A percentile compares a stretch with the other conserved stretches of the same genome.
phyloP scores from a whole-genome alignment of 2,888 invertebrate species.

The Amphimallon solstitiale region DNA sequence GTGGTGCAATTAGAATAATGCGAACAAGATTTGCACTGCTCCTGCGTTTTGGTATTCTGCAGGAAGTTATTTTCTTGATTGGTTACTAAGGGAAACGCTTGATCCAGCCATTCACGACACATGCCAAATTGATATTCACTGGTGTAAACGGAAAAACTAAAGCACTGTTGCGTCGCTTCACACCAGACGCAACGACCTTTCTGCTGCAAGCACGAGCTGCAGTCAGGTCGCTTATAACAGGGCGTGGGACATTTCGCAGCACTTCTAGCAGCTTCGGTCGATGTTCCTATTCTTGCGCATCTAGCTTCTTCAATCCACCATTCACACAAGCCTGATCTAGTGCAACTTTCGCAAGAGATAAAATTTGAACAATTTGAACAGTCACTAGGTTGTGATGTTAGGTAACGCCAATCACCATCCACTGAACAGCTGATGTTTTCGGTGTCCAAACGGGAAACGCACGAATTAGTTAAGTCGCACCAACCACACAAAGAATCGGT shows the following conservation, averaged over 20 bases:
- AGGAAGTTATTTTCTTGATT: slow-evolving; percentile 55
- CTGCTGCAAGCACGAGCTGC: slow-evolving; percentile 85
- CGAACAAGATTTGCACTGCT: slow-evolving; percentile 84
- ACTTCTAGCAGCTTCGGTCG: slow-evolving; percentile 73
- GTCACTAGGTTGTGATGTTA: slow-evolving; percentile 82
- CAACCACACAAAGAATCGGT: slow-evolving; percentile 92
- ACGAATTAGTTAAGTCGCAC: slow-evolving; percentile 82
- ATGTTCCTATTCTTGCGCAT: slow-evolving; percentile 82
- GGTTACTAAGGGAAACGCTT: slow-evolving; percentile 68
- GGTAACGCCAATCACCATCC: slow-evolving; percentile 76
- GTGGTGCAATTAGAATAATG: slow-evolving; percentile 79
- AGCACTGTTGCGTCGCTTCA: slow-evolving; percentile 90
- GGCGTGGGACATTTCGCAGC: slow-evolving; percentile 79
- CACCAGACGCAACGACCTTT: slow-evolving; percentile 95
- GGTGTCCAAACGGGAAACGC: slow-evolving; percentile 74
- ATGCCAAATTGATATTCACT: slow-evolving; percentile 93
- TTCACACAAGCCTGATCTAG: slow-evolving; percentile 79
- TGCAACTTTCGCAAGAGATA: slow-evolving; percentile 88
- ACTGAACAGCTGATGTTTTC: slow-evolving; percentile 71
- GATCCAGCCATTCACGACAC: slow-evolving; percentile 93
- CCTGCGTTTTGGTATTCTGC: slow-evolving; percentile 60
- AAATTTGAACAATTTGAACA: slow-evolving; percentile 91
- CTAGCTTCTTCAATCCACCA: slow-evolving; percentile 92
- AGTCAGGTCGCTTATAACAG: slow-evolving; percentile 80
- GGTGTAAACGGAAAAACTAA: slow-evolving; percentile 95